Conservation (phyloP, 2,113 vertebrate genomes). For the Talpa occidentalis region DNA sequence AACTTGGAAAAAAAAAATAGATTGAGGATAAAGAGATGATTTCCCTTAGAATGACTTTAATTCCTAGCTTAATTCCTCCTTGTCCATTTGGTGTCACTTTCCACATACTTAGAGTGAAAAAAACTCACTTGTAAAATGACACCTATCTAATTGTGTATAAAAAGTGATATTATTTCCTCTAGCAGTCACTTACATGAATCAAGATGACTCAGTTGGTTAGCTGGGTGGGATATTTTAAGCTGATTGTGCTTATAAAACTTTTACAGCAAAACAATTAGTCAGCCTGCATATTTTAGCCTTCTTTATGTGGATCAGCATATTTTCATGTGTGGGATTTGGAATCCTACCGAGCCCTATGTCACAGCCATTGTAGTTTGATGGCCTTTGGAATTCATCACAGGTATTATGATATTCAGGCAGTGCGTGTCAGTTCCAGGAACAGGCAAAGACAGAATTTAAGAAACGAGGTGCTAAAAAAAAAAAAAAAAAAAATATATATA, state of each 20-base stretch:
- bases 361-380: not conserved
- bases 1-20: constrained; percentile 72
- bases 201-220: not conserved
- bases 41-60: constrained; percentile 80
- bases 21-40: constrained; percentile 78
- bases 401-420: not conserved
- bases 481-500: not conserved
- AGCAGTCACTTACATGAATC: not conserved
- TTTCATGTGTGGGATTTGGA: constrained; percentile 47
- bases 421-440: not conserved
- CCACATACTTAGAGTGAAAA: constrained; percentile 45
- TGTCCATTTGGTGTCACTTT: constrained; percentile 50
- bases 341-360: not conserved
- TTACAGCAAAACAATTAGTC: constrained; percentile 48
- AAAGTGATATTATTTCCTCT: not conserved
- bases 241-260: constrained; percentile 32
- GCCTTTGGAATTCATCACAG: constrained; percentile 46
- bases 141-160: constrained; percentile 66
- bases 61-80: constrained; percentile 71
- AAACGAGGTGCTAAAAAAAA: not conserved
- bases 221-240: not conserved
- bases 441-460: not conserved
- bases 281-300: not conserved
- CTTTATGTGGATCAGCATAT: not conserved
- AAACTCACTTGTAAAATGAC: constrained; percentile 55